A percentile compares a stretch with the other conserved stretches of the same genome.
These are phyloP conservation scores for Chromobotia macracanthus DNA, from an alignment of 2,797 vertebrate genomes.

Conservation along the genomic window DNA sequence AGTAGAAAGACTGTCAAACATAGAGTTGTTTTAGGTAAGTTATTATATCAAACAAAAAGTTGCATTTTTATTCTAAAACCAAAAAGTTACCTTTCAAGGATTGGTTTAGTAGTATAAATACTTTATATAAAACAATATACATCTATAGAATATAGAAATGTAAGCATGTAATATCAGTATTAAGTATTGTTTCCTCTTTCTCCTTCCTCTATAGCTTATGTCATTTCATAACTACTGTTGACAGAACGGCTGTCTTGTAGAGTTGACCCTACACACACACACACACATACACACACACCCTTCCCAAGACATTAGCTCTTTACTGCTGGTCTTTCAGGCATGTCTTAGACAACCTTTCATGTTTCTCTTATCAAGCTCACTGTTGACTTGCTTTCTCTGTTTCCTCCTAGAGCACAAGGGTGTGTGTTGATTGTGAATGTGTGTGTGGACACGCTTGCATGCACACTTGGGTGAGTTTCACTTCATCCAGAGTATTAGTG, in stretches of 20 bases:
- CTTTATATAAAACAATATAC: no score
- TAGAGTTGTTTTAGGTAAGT: no score
- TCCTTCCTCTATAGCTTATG: not conserved
- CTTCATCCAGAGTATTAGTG: slow-evolving; percentile 44
- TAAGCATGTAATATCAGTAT: not conserved
- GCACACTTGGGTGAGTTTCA: slow-evolving; percentile 46
- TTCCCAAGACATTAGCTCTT: slow-evolving; percentile 33
- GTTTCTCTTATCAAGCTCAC: slow-evolving; percentile 46
- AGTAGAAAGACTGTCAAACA: slow-evolving; percentile 20
- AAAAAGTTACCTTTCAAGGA: not conserved
- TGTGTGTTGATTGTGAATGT: slow-evolving; percentile 23
- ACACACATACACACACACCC: slow-evolving; percentile 13
- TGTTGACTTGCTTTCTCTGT: slow-evolving; percentile 20
- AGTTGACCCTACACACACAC: slow-evolving; percentile 25
- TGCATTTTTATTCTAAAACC: not conserved
- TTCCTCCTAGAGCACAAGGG: slow-evolving; percentile 16
- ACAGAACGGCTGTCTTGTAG: no score
- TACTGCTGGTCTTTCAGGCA: slow-evolving; percentile 44
- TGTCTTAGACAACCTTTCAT: slow-evolving; percentile 47
- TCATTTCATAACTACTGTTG: slow-evolving; percentile 3
- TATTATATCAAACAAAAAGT: no score
- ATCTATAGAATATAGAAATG: not conserved
- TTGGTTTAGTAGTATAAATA: not conserved
- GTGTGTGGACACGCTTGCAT: slow-evolving; percentile 13
- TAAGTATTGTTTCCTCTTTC: not conserved